Percentiles rank a stretch among this genome's conserved stretches.
Evolutionary conservation across 2,797 vertebrate species (phyloP).

Genomic region (Lepus townsendii): DNA sequence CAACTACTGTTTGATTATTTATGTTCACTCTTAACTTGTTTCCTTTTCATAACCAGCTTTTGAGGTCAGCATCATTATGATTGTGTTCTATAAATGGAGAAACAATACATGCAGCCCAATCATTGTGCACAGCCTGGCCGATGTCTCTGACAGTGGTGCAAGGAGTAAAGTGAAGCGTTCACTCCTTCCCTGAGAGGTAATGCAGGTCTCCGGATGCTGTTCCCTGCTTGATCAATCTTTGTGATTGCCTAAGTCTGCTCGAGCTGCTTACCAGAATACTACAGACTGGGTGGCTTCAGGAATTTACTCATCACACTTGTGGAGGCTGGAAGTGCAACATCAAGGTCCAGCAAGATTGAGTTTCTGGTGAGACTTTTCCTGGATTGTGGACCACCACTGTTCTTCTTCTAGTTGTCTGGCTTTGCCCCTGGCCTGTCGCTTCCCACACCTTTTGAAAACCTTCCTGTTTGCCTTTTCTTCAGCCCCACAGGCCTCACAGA

Average conservation of each 20-base stretch:
- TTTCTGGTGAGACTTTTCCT: neutral
- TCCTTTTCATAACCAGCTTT: neutral
- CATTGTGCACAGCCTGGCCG: neutral
- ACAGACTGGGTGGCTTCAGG: neutral
- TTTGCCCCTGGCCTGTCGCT: neutral
- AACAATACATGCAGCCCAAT: neutral
- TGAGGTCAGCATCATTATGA: neutral
- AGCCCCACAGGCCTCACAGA: neutral
- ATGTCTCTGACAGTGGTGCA: neutral
- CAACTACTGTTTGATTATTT: neutral
- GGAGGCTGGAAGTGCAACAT: neutral
- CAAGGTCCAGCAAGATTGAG: neutral
- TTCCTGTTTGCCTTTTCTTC: neutral
- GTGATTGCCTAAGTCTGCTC: neutral
- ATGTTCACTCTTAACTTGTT: constrained; percentile 8
- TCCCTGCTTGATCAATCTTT: neutral
- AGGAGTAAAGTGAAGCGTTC: neutral
- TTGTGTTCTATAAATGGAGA: neutral
- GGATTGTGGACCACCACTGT: neutral
- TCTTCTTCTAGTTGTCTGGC: neutral
- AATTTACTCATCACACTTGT: neutral
- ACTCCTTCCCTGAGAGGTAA: neutral
- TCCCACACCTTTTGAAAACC: neutral
- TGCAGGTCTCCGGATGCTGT: neutral
- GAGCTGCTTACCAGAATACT: neutral